phyloP scores from a whole-genome alignment of 35 echinoderm and acorn worm species.

The Patiria miniata region DNA sequence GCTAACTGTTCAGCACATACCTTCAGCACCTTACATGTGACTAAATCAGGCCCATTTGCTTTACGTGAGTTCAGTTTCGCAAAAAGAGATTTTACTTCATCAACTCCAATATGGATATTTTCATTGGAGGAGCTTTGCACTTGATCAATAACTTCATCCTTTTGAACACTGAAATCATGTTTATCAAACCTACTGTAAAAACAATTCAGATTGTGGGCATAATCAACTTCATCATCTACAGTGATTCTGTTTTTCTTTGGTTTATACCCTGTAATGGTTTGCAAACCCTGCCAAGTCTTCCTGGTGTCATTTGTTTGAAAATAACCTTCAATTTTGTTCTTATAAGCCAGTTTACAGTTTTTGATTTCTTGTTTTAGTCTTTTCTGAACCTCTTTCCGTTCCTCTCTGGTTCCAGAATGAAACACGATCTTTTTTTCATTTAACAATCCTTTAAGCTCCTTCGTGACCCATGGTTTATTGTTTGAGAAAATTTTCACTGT shows the following conservation, averaged over 20 bases:
- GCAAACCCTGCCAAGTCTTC: background rate
- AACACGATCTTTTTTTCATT: background rate
- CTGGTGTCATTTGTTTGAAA: background rate
- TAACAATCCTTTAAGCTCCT: background rate
- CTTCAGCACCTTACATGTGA: background rate
- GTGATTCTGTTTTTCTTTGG: background rate
- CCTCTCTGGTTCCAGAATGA: background rate
- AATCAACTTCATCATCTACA: background rate
- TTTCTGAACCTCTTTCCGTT: background rate
- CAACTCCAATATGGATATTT: background rate
- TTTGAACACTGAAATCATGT: background rate
- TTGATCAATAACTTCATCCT: background rate
- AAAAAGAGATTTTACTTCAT: background rate
- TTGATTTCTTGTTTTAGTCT: background rate
- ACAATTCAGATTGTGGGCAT: background rate
- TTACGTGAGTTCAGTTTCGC: background rate
- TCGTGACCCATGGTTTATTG: background rate
- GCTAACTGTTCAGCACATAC: background rate
- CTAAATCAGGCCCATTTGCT: background rate
- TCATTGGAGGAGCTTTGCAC: no score
- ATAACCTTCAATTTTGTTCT: background rate
- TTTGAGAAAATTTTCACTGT: background rate
- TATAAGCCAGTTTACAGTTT: background rate
- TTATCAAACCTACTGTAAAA: conserved; percentile 2
- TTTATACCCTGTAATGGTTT: background rate